These are phyloP conservation scores for Hypocryptadius cinnamomeus DNA, from an alignment of 2,113 vertebrate genomes.

Conservation along the genomic window DNA sequence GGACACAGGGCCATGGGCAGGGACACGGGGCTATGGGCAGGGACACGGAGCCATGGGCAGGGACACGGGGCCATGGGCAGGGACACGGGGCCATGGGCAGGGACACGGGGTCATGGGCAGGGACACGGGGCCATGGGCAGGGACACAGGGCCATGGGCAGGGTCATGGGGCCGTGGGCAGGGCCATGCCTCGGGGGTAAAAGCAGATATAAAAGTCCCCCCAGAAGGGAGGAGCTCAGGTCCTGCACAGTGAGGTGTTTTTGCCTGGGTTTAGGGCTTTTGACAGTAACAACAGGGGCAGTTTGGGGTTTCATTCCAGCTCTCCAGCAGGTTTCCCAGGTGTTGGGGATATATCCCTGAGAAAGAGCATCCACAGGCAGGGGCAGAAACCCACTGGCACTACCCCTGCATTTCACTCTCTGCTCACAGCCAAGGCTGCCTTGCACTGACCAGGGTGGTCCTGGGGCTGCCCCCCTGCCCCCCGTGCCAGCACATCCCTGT, in stretches of 20 bases:
- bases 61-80: no score
- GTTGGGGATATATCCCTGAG: accelerated
- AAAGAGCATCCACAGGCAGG: background rate
- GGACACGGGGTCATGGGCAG: no score
- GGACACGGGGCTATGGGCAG: no score
- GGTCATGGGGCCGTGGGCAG: background rate
- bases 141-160: background rate
- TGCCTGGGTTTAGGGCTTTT: background rate
- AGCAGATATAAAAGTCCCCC: background rate
- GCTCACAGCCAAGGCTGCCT: background rate
- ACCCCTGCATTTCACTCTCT: accelerated
- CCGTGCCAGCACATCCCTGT: background rate
- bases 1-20: no score
- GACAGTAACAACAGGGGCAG: background rate
- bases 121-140: no score
- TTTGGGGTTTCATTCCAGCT: background rate
- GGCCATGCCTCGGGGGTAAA: no score
- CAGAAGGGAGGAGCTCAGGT: no score
- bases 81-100: no score
- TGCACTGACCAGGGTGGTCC: accelerated
- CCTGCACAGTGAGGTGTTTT: accelerated
- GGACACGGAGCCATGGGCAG: no score
- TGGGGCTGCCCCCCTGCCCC: accelerated
- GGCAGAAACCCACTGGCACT: background rate
- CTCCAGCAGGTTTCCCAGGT: background rate